Conservation (phyloP, 2,888 invertebrate species). For the Loripinus fragilis region DNA sequence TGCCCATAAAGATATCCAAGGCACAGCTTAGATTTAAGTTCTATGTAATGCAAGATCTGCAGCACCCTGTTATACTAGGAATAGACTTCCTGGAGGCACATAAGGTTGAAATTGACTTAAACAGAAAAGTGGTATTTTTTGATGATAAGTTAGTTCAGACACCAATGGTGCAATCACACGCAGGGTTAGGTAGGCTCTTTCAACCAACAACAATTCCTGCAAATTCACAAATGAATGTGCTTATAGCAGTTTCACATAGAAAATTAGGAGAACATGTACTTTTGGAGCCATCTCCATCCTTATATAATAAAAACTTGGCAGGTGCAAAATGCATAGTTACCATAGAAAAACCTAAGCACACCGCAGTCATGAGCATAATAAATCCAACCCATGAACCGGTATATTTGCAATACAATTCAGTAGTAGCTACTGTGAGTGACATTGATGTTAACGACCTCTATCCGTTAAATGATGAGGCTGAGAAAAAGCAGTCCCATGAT, state of each 20-base stretch:
- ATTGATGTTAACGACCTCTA: background rate
- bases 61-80: slow-evolving; percentile 20
- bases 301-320: background rate
- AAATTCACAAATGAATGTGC: slow-evolving; percentile 2
- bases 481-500: background rate
- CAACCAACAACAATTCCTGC: background rate
- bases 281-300: background rate
- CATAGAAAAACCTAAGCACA: background rate
- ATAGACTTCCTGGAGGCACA: background rate
- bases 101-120: slow-evolving; percentile 14
- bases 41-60: background rate
- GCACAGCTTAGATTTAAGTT: background rate
- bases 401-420: slow-evolving; percentile 4
- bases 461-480: background rate
- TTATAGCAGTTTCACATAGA: background rate
- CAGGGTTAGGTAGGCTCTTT: slow-evolving; percentile 1
- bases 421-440: slow-evolving; percentile 11
- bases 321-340: slow-evolving; percentile 15
- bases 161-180: background rate
- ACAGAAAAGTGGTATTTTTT: slow-evolving; percentile 2
- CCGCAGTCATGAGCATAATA: slow-evolving; percentile 6
- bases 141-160: slow-evolving; percentile 3
- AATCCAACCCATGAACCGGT: slow-evolving; percentile 8
- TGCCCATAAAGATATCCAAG: background rate
- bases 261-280: background rate